phyloP scores from a whole-genome alignment of 2,888 invertebrate genomes.

The Eupithecia centaureata region DNA sequence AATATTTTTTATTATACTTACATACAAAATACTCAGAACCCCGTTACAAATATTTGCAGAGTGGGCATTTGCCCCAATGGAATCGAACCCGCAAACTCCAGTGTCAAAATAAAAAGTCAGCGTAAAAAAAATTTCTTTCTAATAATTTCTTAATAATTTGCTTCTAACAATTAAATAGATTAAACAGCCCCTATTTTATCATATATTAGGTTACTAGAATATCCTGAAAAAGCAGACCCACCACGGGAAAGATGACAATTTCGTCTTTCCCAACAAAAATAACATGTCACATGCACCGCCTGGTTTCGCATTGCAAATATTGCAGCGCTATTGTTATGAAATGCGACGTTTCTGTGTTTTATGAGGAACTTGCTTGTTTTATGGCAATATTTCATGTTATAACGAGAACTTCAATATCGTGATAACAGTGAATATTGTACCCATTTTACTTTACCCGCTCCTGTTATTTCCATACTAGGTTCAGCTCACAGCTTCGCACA shows the following conservation, averaged over 20 bases:
- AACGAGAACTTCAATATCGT: neutral
- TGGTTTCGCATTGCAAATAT: slow-evolving; percentile 3
- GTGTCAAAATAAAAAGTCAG: no score
- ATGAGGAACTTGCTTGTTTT: slow-evolving; percentile 5
- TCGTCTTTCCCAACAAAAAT: neutral
- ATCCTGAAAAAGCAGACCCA: neutral
- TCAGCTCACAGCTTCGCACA: neutral
- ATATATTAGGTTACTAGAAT: neutral
- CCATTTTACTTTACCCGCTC: neutral
- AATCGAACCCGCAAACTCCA: no score
- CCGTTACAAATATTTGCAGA: no score
- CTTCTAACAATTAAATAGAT: no score
- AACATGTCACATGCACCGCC: slow-evolving; percentile 10
- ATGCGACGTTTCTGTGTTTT: slow-evolving; percentile 4
- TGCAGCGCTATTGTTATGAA: slow-evolving; percentile 21
- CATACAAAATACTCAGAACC: no score
- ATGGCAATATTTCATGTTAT: slow-evolving; percentile 10
- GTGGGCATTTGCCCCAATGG: no score
- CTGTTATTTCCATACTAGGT: neutral
- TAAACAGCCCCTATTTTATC: no score
- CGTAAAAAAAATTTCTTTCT: no score
- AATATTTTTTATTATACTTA: no score
- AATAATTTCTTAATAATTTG: no score
- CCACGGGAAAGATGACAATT: neutral
- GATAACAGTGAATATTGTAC: neutral